Evolutionary conservation across 2,888 invertebrate species (phyloP).

Genomic region (Rhagium mordax): DNA sequence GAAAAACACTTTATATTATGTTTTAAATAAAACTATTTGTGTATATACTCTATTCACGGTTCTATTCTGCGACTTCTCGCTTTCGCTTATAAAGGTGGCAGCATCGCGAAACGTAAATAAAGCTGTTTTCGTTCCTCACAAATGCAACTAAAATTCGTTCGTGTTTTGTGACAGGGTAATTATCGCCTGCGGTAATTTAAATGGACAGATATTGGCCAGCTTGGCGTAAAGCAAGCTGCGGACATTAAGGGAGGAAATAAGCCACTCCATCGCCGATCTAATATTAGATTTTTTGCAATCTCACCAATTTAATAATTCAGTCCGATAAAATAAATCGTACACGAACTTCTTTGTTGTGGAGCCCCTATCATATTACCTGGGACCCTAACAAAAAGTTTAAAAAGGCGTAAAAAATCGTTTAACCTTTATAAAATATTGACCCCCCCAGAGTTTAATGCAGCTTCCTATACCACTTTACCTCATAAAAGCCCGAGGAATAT

Average conservation of each 20-base stretch:
- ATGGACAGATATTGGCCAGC: background rate
- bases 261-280: background rate
- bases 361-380: conserved; percentile 57
- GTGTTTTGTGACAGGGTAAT: too few species aligned
- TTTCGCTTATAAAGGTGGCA: too few species aligned
- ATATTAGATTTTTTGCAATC: conserved; percentile 19
- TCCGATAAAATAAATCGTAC: conserved; percentile 33
- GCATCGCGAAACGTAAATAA: too few species aligned
- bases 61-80: too few species aligned
- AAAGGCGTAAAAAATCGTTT: conserved; percentile 63
- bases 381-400: conserved; percentile 57
- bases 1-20: background rate
- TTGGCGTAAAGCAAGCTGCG: background rate
- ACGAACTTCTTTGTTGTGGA: conserved; percentile 46
- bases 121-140: too few species aligned
- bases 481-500: conserved; percentile 41
- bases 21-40: background rate
- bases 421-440: conserved; percentile 59
- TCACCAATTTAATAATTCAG: conserved; percentile 30
- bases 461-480: conserved; percentile 50
- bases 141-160: too few species aligned
- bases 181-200: background rate
- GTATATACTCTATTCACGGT: too few species aligned
- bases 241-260: background rate
- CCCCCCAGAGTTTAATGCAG: conserved; percentile 49